Conservation (phyloP, 2,888 invertebrate genomes). For the Andrena haemorrhoa region DNA sequence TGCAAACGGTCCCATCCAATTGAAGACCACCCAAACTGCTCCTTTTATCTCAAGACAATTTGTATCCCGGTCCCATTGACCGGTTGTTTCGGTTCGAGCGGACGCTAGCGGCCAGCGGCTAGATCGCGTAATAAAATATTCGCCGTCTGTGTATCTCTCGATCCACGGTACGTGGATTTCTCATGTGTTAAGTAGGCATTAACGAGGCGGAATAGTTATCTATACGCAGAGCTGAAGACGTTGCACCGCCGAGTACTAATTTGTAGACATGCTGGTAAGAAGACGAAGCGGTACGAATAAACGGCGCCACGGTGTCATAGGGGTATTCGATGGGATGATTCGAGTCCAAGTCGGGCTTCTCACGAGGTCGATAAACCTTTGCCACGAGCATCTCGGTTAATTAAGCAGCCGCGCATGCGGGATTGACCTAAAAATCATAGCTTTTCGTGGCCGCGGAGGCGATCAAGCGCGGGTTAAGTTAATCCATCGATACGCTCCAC, state of each 20-base stretch:
- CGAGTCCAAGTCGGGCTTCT: slow-evolving; percentile 62
- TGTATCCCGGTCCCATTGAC: slow-evolving; percentile 26
- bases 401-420: slow-evolving; percentile 63
- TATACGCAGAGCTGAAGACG: neutral
- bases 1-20: slow-evolving; percentile 79
- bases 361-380: slow-evolving; percentile 71
- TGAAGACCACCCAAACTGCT: slow-evolving; percentile 82
- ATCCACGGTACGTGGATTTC: no score
- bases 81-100: neutral
- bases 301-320: slow-evolving; percentile 26
- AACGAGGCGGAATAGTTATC: neutral
- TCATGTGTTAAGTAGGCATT: no score
- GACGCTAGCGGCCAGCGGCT: slow-evolving; percentile 9
- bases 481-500: neutral
- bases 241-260: neutral
- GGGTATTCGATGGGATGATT: slow-evolving; percentile 20
- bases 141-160: neutral
- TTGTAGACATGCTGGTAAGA: slow-evolving; percentile 41
- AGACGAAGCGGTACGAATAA: slow-evolving; percentile 24
- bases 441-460: slow-evolving; percentile 31
- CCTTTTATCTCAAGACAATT: slow-evolving; percentile 48
- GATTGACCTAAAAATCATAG: slow-evolving; percentile 63
- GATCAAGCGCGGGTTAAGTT: neutral
- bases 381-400: slow-evolving; percentile 49
- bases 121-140: neutral